Evolutionary conservation across 2,797 vertebrate species (phyloP).

Genomic region (Heterohyrax brucei): DNA sequence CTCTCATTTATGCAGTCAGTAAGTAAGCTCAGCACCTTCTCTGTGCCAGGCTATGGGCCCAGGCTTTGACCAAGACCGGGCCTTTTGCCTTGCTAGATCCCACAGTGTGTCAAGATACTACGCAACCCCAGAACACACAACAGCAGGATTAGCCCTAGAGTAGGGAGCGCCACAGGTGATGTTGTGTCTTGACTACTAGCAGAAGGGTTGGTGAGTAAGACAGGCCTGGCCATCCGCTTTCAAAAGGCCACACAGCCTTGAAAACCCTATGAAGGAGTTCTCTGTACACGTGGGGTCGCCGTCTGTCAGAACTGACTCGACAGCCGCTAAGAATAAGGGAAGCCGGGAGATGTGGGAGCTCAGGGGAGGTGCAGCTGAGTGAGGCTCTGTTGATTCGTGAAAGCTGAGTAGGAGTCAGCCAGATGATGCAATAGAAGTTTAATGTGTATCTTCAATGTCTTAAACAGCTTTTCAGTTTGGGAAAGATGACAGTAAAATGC

Average conservation of each 20-base stretch:
- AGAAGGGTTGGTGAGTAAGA: background rate
- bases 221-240: too few relatives aligned
- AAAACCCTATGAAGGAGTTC: background rate
- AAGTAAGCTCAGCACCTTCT: background rate
- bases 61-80: background rate
- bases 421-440: conserved; percentile 7
- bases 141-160: background rate
- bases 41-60: background rate
- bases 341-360: background rate
- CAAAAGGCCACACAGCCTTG: background rate
- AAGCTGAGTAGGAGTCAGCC: background rate
- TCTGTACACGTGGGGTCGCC: background rate
- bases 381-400: background rate
- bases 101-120: background rate
- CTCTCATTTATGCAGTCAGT: background rate
- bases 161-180: background rate
- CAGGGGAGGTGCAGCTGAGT: background rate
- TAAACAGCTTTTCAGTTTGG: background rate
- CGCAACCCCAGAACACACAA: background rate
- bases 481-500: background rate
- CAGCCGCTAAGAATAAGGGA: background rate
- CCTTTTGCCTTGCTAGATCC: background rate
- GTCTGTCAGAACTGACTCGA: background rate
- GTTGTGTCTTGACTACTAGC: background rate
- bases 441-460: background rate